Conservation (phyloP, 53 echinoderm and acorn worm species). For the Paracentrotus lividus region DNA sequence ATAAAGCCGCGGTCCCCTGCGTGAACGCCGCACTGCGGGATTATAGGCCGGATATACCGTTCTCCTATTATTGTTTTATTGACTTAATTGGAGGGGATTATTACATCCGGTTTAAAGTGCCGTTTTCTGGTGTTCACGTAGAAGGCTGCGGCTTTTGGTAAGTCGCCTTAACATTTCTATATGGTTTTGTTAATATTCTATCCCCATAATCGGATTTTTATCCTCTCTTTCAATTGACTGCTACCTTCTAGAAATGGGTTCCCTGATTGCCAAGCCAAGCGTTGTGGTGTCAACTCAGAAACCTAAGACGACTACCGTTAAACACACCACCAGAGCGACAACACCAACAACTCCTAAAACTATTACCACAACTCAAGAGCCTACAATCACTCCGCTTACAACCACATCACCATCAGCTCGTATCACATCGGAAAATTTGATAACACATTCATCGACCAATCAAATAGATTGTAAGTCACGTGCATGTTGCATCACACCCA, state of each 20-base stretch:
- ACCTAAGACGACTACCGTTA: background rate
- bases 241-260: background rate
- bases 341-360: background rate
- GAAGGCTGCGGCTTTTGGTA: no score
- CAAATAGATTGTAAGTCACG: constrained; percentile 25
- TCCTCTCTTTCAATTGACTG: no score
- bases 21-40: no score
- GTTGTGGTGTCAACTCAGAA: background rate
- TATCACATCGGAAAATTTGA: background rate
- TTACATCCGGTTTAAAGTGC: no score
- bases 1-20: no score
- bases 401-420: background rate
- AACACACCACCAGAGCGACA: background rate
- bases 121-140: no score
- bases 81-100: no score
- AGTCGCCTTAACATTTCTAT: no score
- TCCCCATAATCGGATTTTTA: no score
- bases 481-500: constrained; percentile 28
- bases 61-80: no score
- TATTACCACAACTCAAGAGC: background rate
- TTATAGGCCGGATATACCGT: no score
- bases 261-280: background rate
- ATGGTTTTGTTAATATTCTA: no score
- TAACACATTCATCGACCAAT: background rate
- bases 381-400: background rate